Conservation (phyloP, 35 echinoderm and acorn worm genomes). For the Ptychodera flava region DNA sequence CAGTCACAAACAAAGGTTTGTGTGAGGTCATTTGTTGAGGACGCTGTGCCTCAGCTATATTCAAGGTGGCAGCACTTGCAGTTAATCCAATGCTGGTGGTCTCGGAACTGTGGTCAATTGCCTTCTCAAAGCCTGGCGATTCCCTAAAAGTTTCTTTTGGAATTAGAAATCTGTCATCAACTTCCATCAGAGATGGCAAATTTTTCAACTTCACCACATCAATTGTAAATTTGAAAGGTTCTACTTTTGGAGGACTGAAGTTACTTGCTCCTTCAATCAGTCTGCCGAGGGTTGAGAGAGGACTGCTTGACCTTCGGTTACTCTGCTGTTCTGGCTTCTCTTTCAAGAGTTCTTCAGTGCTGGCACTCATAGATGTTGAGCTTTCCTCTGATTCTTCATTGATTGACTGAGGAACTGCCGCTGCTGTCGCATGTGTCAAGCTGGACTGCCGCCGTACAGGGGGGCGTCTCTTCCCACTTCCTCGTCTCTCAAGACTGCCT, state of each 20-base stretch:
- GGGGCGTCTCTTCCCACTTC: slow-evolving; percentile 14
- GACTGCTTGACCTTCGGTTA: background rate
- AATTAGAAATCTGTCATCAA: slow-evolving; percentile 15
- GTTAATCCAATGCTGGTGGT: slow-evolving; percentile 26
- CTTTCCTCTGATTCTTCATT: background rate
- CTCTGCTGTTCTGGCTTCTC: background rate
- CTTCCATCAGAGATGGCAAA: slow-evolving; percentile 57
- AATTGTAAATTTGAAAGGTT: slow-evolving; percentile 94
- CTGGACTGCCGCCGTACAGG: slow-evolving; percentile 17
- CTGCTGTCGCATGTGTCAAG: slow-evolving; percentile 16
- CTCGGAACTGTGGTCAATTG: background rate
- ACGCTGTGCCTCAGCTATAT: slow-evolving; percentile 12
- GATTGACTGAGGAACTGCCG: background rate
- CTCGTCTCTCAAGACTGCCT: slow-evolving; percentile 4
- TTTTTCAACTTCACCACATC: slow-evolving; percentile 76
- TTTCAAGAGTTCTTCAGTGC: background rate
- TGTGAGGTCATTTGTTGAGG: slow-evolving; percentile 6
- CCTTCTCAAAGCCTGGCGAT: background rate
- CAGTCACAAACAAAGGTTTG: slow-evolving; percentile 4
- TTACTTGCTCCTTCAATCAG: background rate
- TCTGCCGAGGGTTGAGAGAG: background rate
- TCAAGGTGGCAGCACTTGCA: slow-evolving; percentile 42
- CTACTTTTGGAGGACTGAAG: slow-evolving; percentile 50
- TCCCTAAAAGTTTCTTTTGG: background rate
- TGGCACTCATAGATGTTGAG: background rate